A percentile compares a stretch with the other conserved stretches of the same genome.
Evolutionary conservation across 92 coral and sea anemone genomes (phyloP).

Genomic region (Ricordea florida): DNA sequence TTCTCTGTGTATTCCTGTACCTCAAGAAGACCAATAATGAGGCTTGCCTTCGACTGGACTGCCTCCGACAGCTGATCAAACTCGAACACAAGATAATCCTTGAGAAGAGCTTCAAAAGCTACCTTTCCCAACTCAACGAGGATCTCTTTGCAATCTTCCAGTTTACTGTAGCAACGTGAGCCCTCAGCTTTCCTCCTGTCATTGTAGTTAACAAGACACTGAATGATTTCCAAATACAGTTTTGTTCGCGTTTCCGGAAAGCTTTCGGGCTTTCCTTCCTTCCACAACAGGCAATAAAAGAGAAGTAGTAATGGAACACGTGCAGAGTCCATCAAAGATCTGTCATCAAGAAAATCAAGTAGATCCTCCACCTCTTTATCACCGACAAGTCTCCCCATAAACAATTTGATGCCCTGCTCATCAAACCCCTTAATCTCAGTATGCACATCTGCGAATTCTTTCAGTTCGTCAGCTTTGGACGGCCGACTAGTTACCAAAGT

Average conservation of each 20-base stretch:
- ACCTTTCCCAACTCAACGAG: constrained; percentile 15
- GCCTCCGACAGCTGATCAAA: not conserved
- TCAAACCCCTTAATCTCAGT: too few relatives aligned
- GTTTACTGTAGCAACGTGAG: not conserved
- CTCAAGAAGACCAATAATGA: constrained; percentile 1
- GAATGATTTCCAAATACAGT: constrained; percentile 8
- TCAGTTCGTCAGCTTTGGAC: too few relatives aligned
- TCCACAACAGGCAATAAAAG: constrained; percentile 5
- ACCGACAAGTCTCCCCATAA: not conserved
- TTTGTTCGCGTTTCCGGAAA: not conserved
- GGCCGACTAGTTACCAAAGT: too few relatives aligned
- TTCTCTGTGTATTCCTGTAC: not conserved
- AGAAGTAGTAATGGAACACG: constrained; percentile 9
- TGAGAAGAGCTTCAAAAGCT: not conserved
- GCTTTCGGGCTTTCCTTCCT: not conserved
- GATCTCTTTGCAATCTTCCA: not conserved
- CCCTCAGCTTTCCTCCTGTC: not conserved
- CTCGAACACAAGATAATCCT: not conserved
- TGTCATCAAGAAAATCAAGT: not conserved
- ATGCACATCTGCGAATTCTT: too few relatives aligned
- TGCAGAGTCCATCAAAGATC: not conserved
- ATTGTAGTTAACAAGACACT: not conserved
- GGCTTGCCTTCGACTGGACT: not conserved
- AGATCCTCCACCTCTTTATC: not conserved
- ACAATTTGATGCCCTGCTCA: not conserved